Percentiles rank a stretch among this genome's conserved stretches.
Conservation (phyloP, 2,888 invertebrate genomes). For the Lepeophtheirus nordmannii region DNA sequence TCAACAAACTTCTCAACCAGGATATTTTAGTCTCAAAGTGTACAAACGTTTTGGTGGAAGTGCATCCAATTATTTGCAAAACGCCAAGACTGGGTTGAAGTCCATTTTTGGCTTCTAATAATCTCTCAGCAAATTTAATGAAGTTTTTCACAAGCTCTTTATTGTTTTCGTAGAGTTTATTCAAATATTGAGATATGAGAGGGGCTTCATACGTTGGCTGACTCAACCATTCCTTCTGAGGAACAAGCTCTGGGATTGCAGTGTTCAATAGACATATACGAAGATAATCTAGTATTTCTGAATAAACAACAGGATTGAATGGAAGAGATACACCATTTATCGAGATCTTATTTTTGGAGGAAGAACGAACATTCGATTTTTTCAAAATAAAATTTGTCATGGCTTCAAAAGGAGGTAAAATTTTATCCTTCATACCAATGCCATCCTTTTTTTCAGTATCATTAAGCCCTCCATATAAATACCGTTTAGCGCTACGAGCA, state of each 20-base stretch:
- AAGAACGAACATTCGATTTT: constrained; percentile 47
- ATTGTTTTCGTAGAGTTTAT: neutral
- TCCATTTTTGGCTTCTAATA: neutral
- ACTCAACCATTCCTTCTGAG: neutral
- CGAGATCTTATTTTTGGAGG: constrained; percentile 44
- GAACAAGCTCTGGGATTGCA: constrained; percentile 11
- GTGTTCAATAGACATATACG: constrained; percentile 22
- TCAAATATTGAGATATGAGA: constrained; percentile 8
- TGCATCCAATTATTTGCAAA: constrained; percentile 18
- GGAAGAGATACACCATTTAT: constrained; percentile 55
- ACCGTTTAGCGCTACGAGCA: constrained; percentile 52
- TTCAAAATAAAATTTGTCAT: constrained; percentile 55
- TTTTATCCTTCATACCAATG: neutral
- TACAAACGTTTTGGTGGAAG: neutral
- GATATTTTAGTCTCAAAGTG: constrained; percentile 22
- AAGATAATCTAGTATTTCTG: constrained; percentile 23
- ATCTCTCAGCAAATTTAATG: constrained; percentile 2
- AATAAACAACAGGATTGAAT: constrained; percentile 35
- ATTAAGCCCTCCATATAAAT: constrained; percentile 52
- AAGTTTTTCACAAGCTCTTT: neutral
- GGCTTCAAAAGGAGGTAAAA: constrained; percentile 53
- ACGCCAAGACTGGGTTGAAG: neutral
- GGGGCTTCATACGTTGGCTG: constrained; percentile 8
- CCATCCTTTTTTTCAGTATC: constrained; percentile 33
- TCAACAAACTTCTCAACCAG: constrained; percentile 24